phyloP scores from a whole-genome alignment of 2,113 vertebrate species.

The Sisor rabdophorus region DNA sequence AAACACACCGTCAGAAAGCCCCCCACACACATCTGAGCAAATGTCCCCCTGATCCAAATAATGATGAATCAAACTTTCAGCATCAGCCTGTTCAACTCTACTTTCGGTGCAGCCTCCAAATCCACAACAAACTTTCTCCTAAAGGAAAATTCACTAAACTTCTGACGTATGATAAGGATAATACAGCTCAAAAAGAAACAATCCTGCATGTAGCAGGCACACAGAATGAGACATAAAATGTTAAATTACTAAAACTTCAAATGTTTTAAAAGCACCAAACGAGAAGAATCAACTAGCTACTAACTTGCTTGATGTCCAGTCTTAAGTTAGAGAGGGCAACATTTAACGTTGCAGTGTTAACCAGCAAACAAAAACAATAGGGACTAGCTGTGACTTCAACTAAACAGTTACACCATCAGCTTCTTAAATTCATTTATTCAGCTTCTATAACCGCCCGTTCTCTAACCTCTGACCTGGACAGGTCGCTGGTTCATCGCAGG shows the following conservation, averaged over 20 bases:
- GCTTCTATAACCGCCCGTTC: no score
- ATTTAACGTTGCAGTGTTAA: no score
- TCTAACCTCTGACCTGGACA: no score
- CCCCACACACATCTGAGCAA: constrained; percentile 25
- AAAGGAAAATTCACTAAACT: background rate
- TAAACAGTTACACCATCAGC: no score
- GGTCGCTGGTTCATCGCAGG: no score
- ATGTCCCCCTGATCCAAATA: constrained; percentile 15
- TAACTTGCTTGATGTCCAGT: background rate
- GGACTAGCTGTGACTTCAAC: no score
- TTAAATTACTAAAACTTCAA: background rate
- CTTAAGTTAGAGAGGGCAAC: background rate
- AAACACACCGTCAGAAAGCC: constrained; percentile 27
- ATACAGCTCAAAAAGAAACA: background rate
- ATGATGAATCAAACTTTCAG: constrained; percentile 31
- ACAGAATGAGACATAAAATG: background rate
- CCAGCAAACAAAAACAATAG: background rate
- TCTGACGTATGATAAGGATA: background rate
- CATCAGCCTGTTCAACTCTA: background rate
- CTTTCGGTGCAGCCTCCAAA: background rate
- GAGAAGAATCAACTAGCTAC: background rate
- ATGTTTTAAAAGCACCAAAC: background rate
- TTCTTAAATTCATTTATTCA: no score
- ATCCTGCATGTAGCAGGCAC: background rate
- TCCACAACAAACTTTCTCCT: background rate